Conservation (phyloP, 2,888 invertebrate species). For the Nowickia ferox region DNA sequence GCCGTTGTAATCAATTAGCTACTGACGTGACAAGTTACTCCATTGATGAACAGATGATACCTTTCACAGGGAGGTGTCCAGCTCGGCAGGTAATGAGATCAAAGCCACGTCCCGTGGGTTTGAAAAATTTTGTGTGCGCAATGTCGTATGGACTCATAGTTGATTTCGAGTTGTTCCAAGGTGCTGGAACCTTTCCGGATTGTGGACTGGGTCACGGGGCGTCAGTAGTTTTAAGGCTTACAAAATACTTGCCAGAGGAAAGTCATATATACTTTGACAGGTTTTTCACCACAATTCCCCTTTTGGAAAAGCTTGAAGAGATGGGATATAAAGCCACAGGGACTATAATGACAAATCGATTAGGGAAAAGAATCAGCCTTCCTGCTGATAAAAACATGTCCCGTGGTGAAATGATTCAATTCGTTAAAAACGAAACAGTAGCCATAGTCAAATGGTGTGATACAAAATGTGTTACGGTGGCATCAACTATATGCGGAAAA, state of each 20-base stretch:
- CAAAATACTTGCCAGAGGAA: constrained; percentile 58
- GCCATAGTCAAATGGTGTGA: constrained; percentile 48
- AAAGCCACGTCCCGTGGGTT: constrained; percentile 77
- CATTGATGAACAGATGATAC: constrained; percentile 45
- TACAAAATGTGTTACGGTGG: constrained; percentile 53
- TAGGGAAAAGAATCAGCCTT: not conserved
- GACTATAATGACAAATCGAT: too few relatives aligned
- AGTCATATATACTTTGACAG: too few relatives aligned
- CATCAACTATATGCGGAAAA: constrained; percentile 31
- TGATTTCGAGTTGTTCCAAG: constrained; percentile 74
- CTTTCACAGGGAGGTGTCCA: not conserved
- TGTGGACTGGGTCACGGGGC: too few relatives aligned
- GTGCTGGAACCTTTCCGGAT: constrained; percentile 24
- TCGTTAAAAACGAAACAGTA: not conserved
- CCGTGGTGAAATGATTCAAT: not conserved
- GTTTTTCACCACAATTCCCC: too few relatives aligned
- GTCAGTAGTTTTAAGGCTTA: too few relatives aligned
- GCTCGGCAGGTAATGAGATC: constrained; percentile 33
- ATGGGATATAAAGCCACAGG: too few relatives aligned
- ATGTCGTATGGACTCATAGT: constrained; percentile 61
- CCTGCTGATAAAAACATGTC: constrained; percentile 37
- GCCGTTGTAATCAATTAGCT: constrained; percentile 67
- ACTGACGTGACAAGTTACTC: constrained; percentile 64
- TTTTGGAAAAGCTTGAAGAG: not conserved
- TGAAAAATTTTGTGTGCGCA: constrained; percentile 79